These are phyloP conservation scores for Pteruthius melanotis DNA, from an alignment of 2,113 vertebrate genomes.

Conservation along the genomic window DNA sequence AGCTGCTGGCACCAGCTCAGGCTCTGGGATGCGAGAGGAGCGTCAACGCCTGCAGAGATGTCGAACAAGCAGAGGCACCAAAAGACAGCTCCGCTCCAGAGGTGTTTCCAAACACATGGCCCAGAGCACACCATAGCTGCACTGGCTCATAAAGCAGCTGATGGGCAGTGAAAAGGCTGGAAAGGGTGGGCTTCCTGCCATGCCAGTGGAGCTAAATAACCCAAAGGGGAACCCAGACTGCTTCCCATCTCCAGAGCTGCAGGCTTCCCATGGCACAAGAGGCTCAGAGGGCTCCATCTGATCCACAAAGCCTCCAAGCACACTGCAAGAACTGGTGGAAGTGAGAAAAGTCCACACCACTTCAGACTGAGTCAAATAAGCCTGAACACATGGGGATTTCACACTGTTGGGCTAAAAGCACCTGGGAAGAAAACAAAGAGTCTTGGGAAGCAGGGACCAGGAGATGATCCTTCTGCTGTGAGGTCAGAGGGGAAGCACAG, in stretches of 20 bases:
- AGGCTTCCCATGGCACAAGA: background rate
- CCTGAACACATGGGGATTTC: background rate
- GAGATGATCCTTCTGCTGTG: background rate
- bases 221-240: background rate
- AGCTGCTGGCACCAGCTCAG: background rate
- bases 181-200: background rate
- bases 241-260: background rate
- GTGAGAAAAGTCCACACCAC: background rate
- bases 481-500: background rate
- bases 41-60: background rate
- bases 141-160: accelerated
- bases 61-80: background rate
- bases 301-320: background rate
- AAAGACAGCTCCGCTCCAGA: background rate
- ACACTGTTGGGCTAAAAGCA: background rate
- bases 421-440: background rate
- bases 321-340: background rate
- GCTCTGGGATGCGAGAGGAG: background rate
- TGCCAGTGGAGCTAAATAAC: background rate
- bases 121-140: background rate
- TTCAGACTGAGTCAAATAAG: background rate
- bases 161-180: background rate
- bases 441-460: background rate
- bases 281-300: background rate
- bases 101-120: background rate